These are phyloP conservation scores for Poecilobothrus nobilitatus DNA, from an alignment of 2,888 invertebrate species.

Conservation along the genomic window DNA sequence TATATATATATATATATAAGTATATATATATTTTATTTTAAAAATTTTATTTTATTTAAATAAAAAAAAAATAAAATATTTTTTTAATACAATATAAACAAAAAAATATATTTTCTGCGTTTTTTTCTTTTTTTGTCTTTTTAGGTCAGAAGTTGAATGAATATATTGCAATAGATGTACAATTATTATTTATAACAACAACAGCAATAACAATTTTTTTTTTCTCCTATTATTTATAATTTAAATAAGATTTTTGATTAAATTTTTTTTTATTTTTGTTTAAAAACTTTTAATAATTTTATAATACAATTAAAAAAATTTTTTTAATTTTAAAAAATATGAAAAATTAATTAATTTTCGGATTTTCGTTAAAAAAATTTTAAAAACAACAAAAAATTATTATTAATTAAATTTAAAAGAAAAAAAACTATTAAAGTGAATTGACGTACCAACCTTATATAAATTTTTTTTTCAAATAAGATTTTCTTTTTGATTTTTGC, in stretches of 20 bases:
- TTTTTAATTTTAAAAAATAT: not conserved
- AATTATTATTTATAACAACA: not conserved
- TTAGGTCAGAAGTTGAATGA: not conserved
- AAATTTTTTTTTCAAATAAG: not conserved
- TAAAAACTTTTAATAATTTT: not conserved
- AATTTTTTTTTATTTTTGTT: not conserved
- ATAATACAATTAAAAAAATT: too few species aligned
- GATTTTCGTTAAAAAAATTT: not conserved
- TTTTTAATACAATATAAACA: too few species aligned
- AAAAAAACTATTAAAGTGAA: not conserved
- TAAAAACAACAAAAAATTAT: not conserved
- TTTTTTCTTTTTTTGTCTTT: not conserved
- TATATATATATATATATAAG: too few species aligned
- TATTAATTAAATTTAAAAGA: not conserved
- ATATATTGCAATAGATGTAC: not conserved
- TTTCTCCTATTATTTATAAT: not conserved
- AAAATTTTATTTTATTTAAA: not conserved
- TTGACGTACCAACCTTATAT: conserved; percentile 1
- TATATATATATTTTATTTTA: not conserved
- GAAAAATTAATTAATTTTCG: too few species aligned
- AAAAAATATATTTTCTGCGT: too few species aligned
- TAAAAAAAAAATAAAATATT: too few species aligned
- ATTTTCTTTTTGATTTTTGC: not conserved
- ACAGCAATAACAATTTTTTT: conserved; percentile 1
- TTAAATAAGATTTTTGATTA: too few species aligned